A percentile compares a stretch with the other conserved stretches of the same genome.
Conservation (phyloP, 1,140 invertebrate genomes). For the Vanessa atalanta region DNA sequence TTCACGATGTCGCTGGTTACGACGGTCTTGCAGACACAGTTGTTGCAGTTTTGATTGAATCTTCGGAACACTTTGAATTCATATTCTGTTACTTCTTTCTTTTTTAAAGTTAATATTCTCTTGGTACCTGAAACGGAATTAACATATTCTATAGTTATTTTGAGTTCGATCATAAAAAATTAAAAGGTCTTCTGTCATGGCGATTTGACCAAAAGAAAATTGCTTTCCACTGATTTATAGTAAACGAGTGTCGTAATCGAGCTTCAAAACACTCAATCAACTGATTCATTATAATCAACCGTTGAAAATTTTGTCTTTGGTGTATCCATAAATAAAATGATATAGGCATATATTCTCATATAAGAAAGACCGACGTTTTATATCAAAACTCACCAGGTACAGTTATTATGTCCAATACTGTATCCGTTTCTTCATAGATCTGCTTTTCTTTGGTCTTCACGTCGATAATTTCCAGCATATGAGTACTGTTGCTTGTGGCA, state of each 20-base stretch:
- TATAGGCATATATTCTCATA: no score
- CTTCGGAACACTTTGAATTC: constrained; percentile 44
- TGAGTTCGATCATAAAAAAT: constrained; percentile 10
- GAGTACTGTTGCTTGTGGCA: constrained; percentile 40
- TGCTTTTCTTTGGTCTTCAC: constrained; percentile 54
- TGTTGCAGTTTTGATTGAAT: constrained; percentile 44
- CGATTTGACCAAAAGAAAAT: no score
- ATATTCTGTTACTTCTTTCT: constrained; percentile 58
- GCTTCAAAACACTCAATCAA: no score
- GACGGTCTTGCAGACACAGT: constrained; percentile 46
- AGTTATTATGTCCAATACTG: constrained; percentile 56
- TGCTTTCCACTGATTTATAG: no score
- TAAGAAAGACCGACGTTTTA: no score
- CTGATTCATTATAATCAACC: no score
- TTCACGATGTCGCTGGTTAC: constrained; percentile 53
- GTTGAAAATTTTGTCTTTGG: no score
- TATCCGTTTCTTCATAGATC: constrained; percentile 55
- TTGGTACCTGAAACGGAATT: constrained; percentile 52
- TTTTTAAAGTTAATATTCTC: constrained; percentile 64
- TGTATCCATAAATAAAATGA: no score
- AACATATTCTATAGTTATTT: constrained; percentile 8
- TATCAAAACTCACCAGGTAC: constrained; percentile 57
- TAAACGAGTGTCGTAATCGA: no score
- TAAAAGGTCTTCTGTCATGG: no score
- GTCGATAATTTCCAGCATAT: constrained; percentile 57